A percentile compares a stretch with the other conserved stretches of the same genome.
Conservation (phyloP, 2,797 vertebrate genomes). For the Periparus ater region DNA sequence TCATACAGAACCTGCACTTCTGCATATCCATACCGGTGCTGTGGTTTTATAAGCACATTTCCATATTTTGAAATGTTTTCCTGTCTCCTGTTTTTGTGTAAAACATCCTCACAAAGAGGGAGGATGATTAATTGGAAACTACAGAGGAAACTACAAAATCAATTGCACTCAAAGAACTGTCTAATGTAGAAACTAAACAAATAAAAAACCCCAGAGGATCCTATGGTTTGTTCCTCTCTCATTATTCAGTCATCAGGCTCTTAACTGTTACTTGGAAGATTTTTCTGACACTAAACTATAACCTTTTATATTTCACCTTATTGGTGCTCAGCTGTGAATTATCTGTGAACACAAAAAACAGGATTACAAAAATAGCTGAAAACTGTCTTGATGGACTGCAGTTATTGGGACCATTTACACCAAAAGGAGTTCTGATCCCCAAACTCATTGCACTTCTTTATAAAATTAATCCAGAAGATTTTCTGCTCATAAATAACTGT, state of each 20-base stretch:
- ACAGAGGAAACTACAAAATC: slow-evolving; percentile 65
- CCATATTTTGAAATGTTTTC: slow-evolving; percentile 45
- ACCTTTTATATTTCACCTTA: background rate
- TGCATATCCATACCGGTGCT: background rate
- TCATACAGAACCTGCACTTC: slow-evolving; percentile 26
- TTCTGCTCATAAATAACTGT: slow-evolving; percentile 46
- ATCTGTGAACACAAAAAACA: background rate
- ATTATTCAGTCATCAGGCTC: background rate
- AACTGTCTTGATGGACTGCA: background rate
- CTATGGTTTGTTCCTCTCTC: background rate
- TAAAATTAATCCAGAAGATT: slow-evolving; percentile 43
- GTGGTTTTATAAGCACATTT: slow-evolving; percentile 44
- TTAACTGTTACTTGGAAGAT: background rate
- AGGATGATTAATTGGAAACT: slow-evolving; percentile 54
- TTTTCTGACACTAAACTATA: background rate
- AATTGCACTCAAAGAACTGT: slow-evolving; percentile 50
- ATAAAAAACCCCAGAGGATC: background rate
- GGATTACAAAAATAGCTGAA: background rate
- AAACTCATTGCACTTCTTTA: background rate
- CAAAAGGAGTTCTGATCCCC: background rate
- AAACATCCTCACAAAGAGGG: slow-evolving; percentile 14
- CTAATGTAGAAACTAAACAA: slow-evolving; percentile 38
- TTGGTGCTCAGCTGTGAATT: background rate
- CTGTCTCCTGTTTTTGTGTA: slow-evolving; percentile 60
- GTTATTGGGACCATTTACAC: background rate